A percentile compares a stretch with the other conserved stretches of the same genome.
Evolutionary conservation across 1,140 invertebrate genomes (phyloP).

Genomic region (Elysia chlorotica): DNA sequence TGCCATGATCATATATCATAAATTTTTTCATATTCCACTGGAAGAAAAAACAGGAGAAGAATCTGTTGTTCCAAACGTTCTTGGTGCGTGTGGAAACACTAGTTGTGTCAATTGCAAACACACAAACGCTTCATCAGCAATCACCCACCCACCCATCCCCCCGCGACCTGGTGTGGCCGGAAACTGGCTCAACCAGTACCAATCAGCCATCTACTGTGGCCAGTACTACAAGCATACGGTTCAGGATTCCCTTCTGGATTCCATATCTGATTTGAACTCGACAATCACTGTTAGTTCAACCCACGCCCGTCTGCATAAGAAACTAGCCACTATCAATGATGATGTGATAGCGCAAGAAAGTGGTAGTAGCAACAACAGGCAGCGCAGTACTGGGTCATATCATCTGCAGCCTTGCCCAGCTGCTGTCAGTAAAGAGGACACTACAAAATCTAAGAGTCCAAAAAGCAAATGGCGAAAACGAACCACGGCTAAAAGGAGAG

Average conservation of each 20-base stretch:
- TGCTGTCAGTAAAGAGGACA: neutral
- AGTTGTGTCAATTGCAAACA: neutral
- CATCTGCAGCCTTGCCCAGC: neutral
- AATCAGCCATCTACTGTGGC: constrained; percentile 34
- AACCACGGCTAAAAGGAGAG: neutral
- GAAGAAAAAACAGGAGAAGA: too few species aligned
- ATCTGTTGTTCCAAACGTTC: neutral
- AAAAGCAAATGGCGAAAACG: neutral
- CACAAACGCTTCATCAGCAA: neutral
- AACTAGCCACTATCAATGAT: neutral
- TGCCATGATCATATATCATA: constrained; percentile 86
- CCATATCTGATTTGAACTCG: constrained; percentile 30
- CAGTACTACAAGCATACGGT: constrained; percentile 45
- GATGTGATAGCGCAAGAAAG: neutral
- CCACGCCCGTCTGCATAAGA: neutral
- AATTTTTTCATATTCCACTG: constrained; percentile 70
- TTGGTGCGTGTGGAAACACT: neutral
- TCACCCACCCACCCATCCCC: neutral
- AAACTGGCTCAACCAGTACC: constrained; percentile 43
- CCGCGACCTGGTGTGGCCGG: constrained; percentile 36
- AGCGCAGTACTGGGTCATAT: too few species aligned
- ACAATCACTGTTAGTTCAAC: constrained; percentile 1
- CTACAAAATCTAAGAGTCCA: neutral
- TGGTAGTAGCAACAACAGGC: too few species aligned
- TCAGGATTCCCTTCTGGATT: constrained; percentile 42